phyloP scores from a whole-genome alignment of 2,797 vertebrate species.

The Crenuchus spilurus region DNA sequence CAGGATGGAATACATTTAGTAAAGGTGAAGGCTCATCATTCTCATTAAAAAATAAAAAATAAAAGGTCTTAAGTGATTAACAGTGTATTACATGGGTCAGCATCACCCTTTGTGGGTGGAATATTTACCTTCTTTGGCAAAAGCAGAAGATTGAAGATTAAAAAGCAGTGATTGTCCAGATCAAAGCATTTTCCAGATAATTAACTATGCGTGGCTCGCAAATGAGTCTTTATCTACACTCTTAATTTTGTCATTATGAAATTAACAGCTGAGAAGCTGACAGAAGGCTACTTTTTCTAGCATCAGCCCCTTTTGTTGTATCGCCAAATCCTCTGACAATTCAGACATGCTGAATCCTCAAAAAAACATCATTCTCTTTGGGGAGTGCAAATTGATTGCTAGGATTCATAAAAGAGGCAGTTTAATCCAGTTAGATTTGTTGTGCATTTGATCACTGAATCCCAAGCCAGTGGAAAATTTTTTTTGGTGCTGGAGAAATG shows the following conservation, averaged over 20 bases:
- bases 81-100: slow-evolving; percentile 21
- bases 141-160: slow-evolving; percentile 4
- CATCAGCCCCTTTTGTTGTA: slow-evolving; percentile 42
- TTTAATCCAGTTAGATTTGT: slow-evolving; percentile 44
- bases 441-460: slow-evolving; percentile 41
- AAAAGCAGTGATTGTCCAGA: slow-evolving; percentile 19
- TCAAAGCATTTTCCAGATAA: slow-evolving; percentile 36
- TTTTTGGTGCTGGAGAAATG: slow-evolving; percentile 26
- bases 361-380: background rate
- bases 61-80: slow-evolving; percentile 27
- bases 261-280: slow-evolving; percentile 15
- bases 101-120: slow-evolving; percentile 5
- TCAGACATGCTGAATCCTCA: slow-evolving; percentile 30
- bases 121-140: slow-evolving; percentile 27
- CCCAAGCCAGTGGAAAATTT: slow-evolving; percentile 33
- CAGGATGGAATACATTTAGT: slow-evolving; percentile 7
- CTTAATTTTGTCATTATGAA: background rate
- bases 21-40: background rate
- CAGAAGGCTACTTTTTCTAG: slow-evolving; percentile 17
- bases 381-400: slow-evolving; percentile 35
- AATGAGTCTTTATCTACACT: slow-evolving; percentile 16
- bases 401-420: slow-evolving; percentile 30
- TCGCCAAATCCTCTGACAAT: slow-evolving; percentile 35
- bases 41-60: slow-evolving; percentile 29
- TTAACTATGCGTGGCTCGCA: slow-evolving; percentile 18